A percentile compares a stretch with the other conserved stretches of the same genome.
Conservation (phyloP, 2,888 invertebrate genomes). For the Tricholauxania praeusta region DNA sequence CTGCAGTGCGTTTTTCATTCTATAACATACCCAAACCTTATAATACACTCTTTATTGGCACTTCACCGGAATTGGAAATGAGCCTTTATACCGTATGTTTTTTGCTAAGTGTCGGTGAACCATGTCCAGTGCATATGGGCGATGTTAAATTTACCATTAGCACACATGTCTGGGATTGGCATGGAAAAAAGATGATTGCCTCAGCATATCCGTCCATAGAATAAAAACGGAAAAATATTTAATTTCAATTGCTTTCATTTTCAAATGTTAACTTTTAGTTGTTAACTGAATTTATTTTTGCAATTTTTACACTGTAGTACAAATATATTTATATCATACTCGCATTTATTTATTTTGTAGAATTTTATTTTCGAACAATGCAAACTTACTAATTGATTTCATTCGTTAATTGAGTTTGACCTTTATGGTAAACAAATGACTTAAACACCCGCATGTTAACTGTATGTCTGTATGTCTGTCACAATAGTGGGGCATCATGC, state of each 20-base stretch:
- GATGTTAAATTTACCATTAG: slow-evolving; percentile 50
- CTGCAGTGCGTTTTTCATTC: slow-evolving; percentile 53
- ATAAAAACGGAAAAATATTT: slow-evolving; percentile 17
- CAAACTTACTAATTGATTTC: too few relatives aligned
- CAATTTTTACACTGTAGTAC: too few relatives aligned
- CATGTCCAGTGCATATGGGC: slow-evolving; percentile 57
- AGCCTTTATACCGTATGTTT: slow-evolving; percentile 61
- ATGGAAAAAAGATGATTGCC: slow-evolving; percentile 55
- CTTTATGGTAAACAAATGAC: too few relatives aligned
- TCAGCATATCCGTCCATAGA: slow-evolving; percentile 54
- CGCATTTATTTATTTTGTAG: too few relatives aligned
- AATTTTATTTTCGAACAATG: too few relatives aligned
- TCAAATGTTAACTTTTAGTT: slow-evolving; percentile 1
- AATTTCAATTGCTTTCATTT: too few relatives aligned
- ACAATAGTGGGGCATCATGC: too few relatives aligned
- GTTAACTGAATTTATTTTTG: neutral
- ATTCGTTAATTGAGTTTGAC: too few relatives aligned
- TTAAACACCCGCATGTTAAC: too few relatives aligned
- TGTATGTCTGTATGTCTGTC: too few relatives aligned
- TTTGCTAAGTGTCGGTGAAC: slow-evolving; percentile 51
- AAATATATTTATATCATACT: too few relatives aligned
- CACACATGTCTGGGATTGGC: slow-evolving; percentile 58
- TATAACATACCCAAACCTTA: slow-evolving; percentile 51
- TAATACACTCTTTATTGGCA: slow-evolving; percentile 57
- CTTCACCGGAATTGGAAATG: slow-evolving; percentile 60